Evolutionary conservation across 2,113 vertebrate species (phyloP).

Genomic region (Caracal caracal): DNA sequence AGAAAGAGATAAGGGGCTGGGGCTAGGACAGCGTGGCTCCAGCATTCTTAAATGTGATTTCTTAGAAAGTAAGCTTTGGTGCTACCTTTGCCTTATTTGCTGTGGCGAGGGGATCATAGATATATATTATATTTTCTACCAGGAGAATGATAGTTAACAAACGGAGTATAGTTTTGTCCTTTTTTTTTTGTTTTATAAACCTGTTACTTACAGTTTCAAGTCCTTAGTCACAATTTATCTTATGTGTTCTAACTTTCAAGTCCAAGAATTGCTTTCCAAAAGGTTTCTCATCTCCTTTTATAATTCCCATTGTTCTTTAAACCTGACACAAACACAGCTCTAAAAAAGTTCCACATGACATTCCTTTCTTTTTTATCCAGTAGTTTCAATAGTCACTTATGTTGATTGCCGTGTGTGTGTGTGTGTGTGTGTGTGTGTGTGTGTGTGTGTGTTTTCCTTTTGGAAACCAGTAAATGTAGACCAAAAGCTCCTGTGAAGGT

Average conservation of each 20-base stretch:
- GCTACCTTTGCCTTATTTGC: not conserved
- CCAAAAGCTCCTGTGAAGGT: not conserved
- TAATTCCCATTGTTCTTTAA: not conserved
- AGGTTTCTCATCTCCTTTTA: not conserved
- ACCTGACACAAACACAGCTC: not conserved
- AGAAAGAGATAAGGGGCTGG: not conserved
- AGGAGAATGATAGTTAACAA: not conserved
- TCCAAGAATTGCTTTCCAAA: slow-evolving; percentile 12
- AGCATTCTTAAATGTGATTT: not conserved
- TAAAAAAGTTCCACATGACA: not conserved
- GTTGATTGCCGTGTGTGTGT: not conserved
- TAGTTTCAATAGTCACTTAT: not conserved
- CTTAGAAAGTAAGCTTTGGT: not conserved
- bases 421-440: too few relatives aligned
- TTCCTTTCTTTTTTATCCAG: not conserved
- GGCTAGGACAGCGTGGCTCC: not conserved
- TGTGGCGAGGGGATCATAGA: not conserved
- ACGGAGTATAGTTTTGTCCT: not conserved
- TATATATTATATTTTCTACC: not conserved
- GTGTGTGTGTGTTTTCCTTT: not conserved
- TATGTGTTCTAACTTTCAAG: not conserved
- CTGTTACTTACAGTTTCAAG: slow-evolving; percentile 11
- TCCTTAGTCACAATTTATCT: not conserved
- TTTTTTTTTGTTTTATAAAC: not conserved
- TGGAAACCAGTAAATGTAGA: slow-evolving; percentile 33